These are phyloP conservation scores for Opisthograptis luteolata DNA, from an alignment of 2,888 invertebrate species.

Conservation along the genomic window DNA sequence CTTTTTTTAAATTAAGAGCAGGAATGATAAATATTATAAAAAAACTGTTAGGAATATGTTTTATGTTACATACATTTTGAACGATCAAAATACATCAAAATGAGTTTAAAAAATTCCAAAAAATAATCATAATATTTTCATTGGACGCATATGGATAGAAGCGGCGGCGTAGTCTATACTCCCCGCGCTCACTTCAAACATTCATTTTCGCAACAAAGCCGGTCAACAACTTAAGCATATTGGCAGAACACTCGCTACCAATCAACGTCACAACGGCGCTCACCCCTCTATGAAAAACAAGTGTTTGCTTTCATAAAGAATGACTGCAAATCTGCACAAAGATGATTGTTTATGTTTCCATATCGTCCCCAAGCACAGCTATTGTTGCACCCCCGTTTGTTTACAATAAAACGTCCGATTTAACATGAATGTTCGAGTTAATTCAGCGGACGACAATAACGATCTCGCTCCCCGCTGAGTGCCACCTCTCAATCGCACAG, in stretches of 20 bases:
- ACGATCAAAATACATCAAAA: background rate
- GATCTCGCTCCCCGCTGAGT: constrained; percentile 45
- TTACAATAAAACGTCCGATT: constrained; percentile 76
- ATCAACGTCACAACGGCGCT: constrained; percentile 74
- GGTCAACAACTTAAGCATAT: constrained; percentile 76
- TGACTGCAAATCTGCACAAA: constrained; percentile 80
- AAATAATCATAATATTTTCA: constrained; percentile 40
- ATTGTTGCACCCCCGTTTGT: constrained; percentile 66
- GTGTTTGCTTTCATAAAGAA: constrained; percentile 82
- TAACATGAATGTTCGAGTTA: constrained; percentile 77
- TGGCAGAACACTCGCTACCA: constrained; percentile 79
- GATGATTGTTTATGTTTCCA: constrained; percentile 80
- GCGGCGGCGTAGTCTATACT: constrained; percentile 7
- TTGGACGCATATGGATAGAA: constrained; percentile 44
- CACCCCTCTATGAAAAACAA: constrained; percentile 64
- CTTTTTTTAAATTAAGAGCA: no score
- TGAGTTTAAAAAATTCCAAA: background rate
- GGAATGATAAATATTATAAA: no score
- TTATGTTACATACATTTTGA: no score
- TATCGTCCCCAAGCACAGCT: constrained; percentile 64
- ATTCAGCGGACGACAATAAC: constrained; percentile 68
- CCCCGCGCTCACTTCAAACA: constrained; percentile 60
- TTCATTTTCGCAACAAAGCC: constrained; percentile 77
- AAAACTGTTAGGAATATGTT: no score
- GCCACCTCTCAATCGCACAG: constrained; percentile 44